Evolutionary conservation across 2,888 invertebrate species (phyloP), one percentile per base, ranked within the genome.

Genomic region (Ormyrus nitidulus): DNA sequence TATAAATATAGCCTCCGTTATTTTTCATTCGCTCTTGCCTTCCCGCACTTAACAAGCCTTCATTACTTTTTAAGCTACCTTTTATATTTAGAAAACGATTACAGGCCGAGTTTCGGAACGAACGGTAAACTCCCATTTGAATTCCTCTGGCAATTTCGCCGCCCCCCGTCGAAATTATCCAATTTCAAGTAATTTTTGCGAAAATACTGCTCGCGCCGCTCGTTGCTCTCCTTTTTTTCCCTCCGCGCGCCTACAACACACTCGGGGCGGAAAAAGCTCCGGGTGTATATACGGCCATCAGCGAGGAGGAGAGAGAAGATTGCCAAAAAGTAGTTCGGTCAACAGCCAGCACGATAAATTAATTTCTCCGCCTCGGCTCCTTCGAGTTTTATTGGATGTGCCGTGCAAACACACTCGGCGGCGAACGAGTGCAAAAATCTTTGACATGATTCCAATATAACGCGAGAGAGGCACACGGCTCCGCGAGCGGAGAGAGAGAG

Each of bases 281-380:
- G 62, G 8, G 34, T 34, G 34, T 34, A 34, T 34, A 34, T 34
- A 34, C 34, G 34, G 34, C 34, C 34, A 34, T 34, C 34, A 34
- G 34, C 34, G 34, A 34, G 34, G 3, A 34, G 34, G 34, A 34
- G 68, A 34, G 68, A 75, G 68, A 64, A 70, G 70, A 77, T 70
- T 77, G 70, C 77, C 77, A 77, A 77, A 77, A 76, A 70, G 77
- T 77, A 64, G 70, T 64, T 77, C 62, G 54, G 77, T 77, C 77
- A 77, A 77, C 66, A 66, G 44, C 3, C 5, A 6, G 34, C 34
- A 44, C 46, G 68, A 77, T 71, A 71, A 77, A 77, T 77, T 71
- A 77, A 77, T 77, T 77, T 77, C 77, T 51, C 34, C 34, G 34
- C 34, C 34, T 34, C 34, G 34, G 34, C 34, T 34, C 34, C 54